These are phyloP conservation scores for Coleophora flavipennella DNA, from an alignment of 2,888 invertebrate species.

Conservation along the genomic window DNA sequence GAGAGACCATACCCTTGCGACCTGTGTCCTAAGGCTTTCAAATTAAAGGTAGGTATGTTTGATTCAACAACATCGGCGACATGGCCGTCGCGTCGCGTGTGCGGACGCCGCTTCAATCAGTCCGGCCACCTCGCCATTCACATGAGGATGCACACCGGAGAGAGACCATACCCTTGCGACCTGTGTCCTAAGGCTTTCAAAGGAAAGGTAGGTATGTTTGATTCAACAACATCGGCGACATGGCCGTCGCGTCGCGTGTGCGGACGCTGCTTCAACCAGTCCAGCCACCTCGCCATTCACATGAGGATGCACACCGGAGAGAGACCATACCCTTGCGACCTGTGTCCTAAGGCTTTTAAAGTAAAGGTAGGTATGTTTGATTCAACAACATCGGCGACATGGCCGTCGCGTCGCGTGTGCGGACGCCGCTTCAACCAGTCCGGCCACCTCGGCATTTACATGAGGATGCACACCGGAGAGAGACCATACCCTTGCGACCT, in stretches of 20 bases:
- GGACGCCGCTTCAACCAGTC: slow-evolving; percentile 73
- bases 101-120: slow-evolving; percentile 71
- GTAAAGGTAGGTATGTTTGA: slow-evolving; percentile 59
- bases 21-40: slow-evolving; percentile 67
- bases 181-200: slow-evolving; percentile 69
- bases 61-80: no score
- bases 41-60: no score
- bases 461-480: slow-evolving; percentile 74
- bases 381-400: no score
- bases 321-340: slow-evolving; percentile 69
- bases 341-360: slow-evolving; percentile 69
- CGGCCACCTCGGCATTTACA: slow-evolving; percentile 70
- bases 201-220: no score
- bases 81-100: slow-evolving; percentile 56
- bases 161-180: slow-evolving; percentile 71
- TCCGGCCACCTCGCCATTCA: slow-evolving; percentile 72
- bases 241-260: slow-evolving; percentile 70
- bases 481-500: slow-evolving; percentile 70
- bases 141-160: slow-evolving; percentile 73
- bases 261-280: slow-evolving; percentile 71
- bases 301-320: slow-evolving; percentile 75
- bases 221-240: no score
- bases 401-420: slow-evolving; percentile 68
- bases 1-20: slow-evolving; percentile 73
- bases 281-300: slow-evolving; percentile 71